phyloP scores from a whole-genome alignment of 2,888 invertebrate species.

The Serrognathus titanus region DNA sequence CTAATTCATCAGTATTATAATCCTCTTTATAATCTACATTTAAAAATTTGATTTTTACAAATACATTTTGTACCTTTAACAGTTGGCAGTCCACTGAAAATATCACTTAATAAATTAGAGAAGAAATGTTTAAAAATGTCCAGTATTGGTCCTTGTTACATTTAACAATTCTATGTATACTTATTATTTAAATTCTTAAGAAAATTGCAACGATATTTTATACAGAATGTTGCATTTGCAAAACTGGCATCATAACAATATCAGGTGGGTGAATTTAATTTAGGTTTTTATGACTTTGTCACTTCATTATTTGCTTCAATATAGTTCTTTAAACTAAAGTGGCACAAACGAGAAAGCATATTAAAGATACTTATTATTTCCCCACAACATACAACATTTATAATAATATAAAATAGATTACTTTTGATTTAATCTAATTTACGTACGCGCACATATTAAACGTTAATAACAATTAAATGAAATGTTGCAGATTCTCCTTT shows the following conservation, averaged over 20 bases:
- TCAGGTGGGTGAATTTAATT: neutral
- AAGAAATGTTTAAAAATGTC: constrained; percentile 18
- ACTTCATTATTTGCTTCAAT: no score
- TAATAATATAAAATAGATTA: no score
- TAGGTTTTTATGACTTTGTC: no score
- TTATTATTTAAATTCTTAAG: constrained; percentile 9
- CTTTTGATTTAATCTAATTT: constrained; percentile 6
- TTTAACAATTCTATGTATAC: constrained; percentile 6
- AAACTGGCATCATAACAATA: constrained; percentile 8
- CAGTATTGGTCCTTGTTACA: constrained; percentile 21
- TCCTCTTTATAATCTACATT: no score
- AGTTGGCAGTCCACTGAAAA: constrained; percentile 18
- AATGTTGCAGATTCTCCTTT: no score
- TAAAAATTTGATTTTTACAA: neutral
- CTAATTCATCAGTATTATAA: neutral
- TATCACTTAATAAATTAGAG: constrained; percentile 21
- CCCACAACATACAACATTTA: no score
- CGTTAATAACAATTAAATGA: no score
- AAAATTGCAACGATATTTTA: constrained; percentile 11
- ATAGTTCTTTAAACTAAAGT: no score
- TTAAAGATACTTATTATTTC: no score
- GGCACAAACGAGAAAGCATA: no score
- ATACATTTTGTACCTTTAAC: constrained; percentile 16
- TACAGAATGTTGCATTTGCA: constrained; percentile 6
- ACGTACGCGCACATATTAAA: neutral